Conservation (phyloP, 2,113 vertebrate genomes). For the Erinaceus europaeus region DNA sequence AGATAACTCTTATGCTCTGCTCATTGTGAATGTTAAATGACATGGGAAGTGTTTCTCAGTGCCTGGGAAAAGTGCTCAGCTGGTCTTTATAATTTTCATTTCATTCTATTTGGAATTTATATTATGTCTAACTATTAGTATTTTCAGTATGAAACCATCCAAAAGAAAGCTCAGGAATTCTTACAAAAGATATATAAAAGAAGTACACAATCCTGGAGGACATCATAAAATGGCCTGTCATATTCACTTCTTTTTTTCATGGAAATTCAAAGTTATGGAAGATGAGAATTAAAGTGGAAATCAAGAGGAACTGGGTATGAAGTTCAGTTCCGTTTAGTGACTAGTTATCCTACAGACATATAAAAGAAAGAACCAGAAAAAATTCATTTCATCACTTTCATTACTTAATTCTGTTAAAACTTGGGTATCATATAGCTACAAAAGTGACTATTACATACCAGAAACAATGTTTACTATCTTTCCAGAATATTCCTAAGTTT, state of each 20-base stretch:
- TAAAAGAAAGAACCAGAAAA: neutral
- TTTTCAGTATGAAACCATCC: neutral
- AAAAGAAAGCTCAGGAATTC: neutral
- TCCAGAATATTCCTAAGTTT: slow-evolving; percentile 14
- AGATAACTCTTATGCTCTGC: slow-evolving; percentile 12
- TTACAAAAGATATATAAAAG: neutral
- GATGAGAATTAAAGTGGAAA: neutral
- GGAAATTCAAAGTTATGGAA: slow-evolving; percentile 13
- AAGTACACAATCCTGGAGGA: neutral
- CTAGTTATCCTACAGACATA: neutral
- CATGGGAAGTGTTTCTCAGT: neutral
- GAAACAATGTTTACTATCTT: slow-evolving; percentile 66
- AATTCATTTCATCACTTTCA: neutral
- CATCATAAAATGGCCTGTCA: neutral
- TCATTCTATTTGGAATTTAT: neutral
- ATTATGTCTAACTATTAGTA: neutral
- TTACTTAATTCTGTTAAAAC: slow-evolving; percentile 49
- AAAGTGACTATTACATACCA: slow-evolving; percentile 42
- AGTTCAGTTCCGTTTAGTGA: neutral
- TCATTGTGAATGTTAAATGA: neutral
- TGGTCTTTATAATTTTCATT: neutral
- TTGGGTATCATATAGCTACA: slow-evolving; percentile 12
- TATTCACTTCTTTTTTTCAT: neutral
- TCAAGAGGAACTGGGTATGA: neutral
- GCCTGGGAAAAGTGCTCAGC: neutral